Evolutionary conservation across 2,113 vertebrate genomes (phyloP).

Genomic region (Datnioides undecimradiatus): DNA sequence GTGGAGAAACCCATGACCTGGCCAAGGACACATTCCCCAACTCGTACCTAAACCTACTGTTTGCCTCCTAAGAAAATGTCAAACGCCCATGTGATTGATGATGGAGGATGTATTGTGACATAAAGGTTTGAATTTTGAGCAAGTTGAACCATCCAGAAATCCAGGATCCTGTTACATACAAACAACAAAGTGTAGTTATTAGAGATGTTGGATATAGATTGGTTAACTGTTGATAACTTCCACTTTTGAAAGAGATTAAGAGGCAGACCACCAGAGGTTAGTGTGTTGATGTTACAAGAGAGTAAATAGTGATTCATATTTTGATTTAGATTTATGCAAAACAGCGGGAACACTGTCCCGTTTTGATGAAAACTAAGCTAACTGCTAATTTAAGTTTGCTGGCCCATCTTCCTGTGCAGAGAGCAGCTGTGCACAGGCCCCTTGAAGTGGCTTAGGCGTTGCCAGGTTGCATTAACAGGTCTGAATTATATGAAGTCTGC

Average conservation of each 20-base stretch:
- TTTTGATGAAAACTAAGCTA: too few relatives aligned
- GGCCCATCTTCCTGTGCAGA: too few relatives aligned
- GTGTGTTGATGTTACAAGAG: not conserved
- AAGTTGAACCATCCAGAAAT: not conserved
- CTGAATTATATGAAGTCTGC: too few relatives aligned
- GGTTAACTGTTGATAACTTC: not conserved
- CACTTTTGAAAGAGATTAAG: not conserved
- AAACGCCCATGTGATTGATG: not conserved
- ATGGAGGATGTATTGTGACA: not conserved
- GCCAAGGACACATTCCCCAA: conserved; percentile 37
- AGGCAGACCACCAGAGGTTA: not conserved
- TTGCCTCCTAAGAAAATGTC: not conserved
- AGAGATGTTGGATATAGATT: not conserved
- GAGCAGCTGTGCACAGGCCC: too few relatives aligned
- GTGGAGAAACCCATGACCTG: conserved; percentile 71
- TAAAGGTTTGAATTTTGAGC: not conserved
- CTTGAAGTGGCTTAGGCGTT: too few relatives aligned
- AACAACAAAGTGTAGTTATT: too few relatives aligned
- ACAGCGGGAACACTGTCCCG: too few relatives aligned
- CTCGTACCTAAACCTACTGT: conserved; percentile 3
- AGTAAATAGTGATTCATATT: not conserved
- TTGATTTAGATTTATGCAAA: too few relatives aligned
- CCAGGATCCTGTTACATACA: not conserved
- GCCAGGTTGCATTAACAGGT: too few relatives aligned
- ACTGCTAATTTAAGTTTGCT: too few relatives aligned